A percentile compares a stretch with the other conserved stretches of the same genome.
phyloP scores from a whole-genome alignment of 2,888 invertebrate species.

The Smittia sp. region DNA sequence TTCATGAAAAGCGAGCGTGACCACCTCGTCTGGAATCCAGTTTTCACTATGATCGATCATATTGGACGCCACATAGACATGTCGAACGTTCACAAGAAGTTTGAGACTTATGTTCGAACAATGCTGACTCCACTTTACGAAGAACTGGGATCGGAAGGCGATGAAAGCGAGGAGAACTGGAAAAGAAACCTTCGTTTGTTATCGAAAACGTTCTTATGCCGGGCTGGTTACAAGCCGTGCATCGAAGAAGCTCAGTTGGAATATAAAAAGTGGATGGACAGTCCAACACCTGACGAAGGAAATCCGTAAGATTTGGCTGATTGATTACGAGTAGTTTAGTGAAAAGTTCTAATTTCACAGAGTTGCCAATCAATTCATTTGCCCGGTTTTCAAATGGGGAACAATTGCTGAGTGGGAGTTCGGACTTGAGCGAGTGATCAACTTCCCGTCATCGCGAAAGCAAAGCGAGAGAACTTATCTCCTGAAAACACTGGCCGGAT shows the following conservation, averaged over 20 bases:
- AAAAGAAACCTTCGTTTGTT: conserved; percentile 65
- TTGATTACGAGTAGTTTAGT: not conserved
- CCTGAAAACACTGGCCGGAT: conserved; percentile 74
- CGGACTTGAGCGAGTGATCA: conserved; percentile 70
- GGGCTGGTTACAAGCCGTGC: conserved; percentile 74
- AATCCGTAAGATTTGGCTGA: conserved; percentile 66
- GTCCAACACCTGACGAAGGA: conserved; percentile 70
- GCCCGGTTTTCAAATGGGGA: conserved; percentile 81
- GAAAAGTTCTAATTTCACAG: conserved; percentile 52
- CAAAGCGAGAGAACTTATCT: conserved; percentile 75
- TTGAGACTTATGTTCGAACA: conserved; percentile 70
- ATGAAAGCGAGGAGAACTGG: conserved; percentile 64
- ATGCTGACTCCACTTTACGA: conserved; percentile 70
- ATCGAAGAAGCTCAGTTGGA: conserved; percentile 70
- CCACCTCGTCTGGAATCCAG: conserved; percentile 77
- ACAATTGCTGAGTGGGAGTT: conserved; percentile 78
- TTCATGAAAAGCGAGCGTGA: conserved; percentile 71
- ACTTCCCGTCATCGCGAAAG: conserved; percentile 68
- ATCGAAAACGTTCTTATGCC: conserved; percentile 70
- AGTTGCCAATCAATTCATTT: conserved; percentile 71
- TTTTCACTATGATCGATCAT: conserved; percentile 80
- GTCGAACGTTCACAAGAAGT: conserved; percentile 64
- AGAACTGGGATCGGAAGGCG: conserved; percentile 59
- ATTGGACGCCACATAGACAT: conserved; percentile 71
- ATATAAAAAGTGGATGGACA: conserved; percentile 73